phyloP scores from a whole-genome alignment of 2,888 invertebrate genomes.

The Habrosyne pyritoides region DNA sequence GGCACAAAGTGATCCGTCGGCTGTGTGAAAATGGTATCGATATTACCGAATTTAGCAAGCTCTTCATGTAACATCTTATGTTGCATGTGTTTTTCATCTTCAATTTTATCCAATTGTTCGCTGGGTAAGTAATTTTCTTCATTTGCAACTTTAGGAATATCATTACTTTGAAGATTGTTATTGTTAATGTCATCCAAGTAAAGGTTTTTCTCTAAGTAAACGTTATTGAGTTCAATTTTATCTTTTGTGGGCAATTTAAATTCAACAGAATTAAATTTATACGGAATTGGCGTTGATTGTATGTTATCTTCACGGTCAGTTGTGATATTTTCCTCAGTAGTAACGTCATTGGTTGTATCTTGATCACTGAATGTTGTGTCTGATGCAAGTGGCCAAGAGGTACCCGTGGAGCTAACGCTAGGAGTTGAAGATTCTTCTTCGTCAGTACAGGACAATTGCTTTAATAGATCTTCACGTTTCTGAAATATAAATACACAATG shows the following conservation, averaged over 20 bases:
- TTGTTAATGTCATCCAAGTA: constrained; percentile 46
- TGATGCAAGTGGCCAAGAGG: constrained; percentile 46
- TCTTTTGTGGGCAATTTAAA: background rate
- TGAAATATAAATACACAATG: constrained; percentile 47
- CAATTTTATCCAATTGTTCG: constrained; percentile 61
- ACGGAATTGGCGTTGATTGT: constrained; percentile 37
- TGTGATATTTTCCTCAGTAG: constrained; percentile 53
- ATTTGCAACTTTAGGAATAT: constrained; percentile 56
- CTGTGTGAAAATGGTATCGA: constrained; percentile 76
- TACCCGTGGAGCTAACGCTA: constrained; percentile 40
- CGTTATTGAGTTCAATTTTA: constrained; percentile 34
- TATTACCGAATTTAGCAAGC: constrained; percentile 69
- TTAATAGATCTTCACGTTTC: constrained; percentile 85
- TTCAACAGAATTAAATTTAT: constrained; percentile 14
- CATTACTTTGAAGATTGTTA: constrained; percentile 68
- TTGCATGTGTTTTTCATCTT: constrained; percentile 69
- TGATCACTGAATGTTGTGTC: constrained; percentile 53
- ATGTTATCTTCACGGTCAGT: constrained; percentile 57
- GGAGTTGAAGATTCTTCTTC: constrained; percentile 65
- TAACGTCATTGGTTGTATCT: constrained; percentile 53
- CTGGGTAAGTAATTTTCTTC: constrained; percentile 52
- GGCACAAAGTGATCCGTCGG: constrained; percentile 80
- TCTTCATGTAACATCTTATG: constrained; percentile 75
- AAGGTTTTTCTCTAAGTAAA: constrained; percentile 47
- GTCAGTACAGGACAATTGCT: constrained; percentile 83